Evolutionary conservation across 2,888 invertebrate genomes (phyloP).

Genomic region (Lycocerus yunnanus): DNA sequence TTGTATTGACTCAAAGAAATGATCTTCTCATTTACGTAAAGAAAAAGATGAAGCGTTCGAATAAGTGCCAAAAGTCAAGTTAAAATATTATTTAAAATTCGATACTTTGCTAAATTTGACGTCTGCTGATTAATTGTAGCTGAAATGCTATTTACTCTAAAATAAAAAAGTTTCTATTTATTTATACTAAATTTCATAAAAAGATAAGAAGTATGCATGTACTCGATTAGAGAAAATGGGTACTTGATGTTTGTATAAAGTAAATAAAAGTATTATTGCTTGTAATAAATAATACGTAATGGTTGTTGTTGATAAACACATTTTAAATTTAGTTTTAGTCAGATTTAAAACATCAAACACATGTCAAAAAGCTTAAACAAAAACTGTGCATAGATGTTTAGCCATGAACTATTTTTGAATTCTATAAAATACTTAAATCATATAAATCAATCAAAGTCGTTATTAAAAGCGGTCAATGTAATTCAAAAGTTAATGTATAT

Average conservation of each 20-base stretch:
- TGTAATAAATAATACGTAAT: not conserved
- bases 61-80: not conserved
- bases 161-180: not conserved
- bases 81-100: too few relatives aligned
- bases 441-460: slow-evolving; percentile 17
- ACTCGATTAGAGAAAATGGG: not conserved
- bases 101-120: not conserved
- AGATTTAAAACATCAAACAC: not conserved
- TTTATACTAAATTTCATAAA: not conserved
- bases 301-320: not conserved
- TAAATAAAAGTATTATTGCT: not conserved
- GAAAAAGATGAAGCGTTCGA: not conserved
- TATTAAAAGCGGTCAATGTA: slow-evolving; percentile 6
- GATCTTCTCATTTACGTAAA: too few relatives aligned
- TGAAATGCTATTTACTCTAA: not conserved
- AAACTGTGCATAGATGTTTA: not conserved
- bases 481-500: not conserved
- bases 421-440: not conserved
- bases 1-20: too few relatives aligned
- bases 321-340: not conserved
- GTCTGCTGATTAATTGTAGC: not conserved
- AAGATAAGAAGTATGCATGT: not conserved
- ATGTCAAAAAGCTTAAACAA: not conserved
- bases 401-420: slow-evolving; percentile 14
- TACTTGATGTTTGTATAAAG: not conserved